Percentiles rank a stretch among this genome's conserved stretches.
These are phyloP conservation scores for Episyrphus balteatus DNA, from an alignment of 1,140 invertebrate genomes.

Conservation along the genomic window DNA sequence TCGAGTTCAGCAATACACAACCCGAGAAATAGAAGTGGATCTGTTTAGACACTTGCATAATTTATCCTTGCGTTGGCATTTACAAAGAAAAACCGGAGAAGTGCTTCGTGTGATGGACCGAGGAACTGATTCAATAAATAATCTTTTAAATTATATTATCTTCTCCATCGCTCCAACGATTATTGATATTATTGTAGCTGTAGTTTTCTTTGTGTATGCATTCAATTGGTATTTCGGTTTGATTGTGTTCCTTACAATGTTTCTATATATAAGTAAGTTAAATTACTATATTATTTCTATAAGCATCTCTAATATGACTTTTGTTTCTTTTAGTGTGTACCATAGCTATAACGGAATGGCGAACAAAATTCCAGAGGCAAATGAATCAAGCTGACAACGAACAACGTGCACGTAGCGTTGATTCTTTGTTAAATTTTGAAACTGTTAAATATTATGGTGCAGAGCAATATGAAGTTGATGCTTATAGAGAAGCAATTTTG, in stretches of 20 bases:
- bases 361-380: constrained; percentile 82
- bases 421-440: constrained; percentile 95
- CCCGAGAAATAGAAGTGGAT: constrained; percentile 76
- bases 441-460: constrained; percentile 96
- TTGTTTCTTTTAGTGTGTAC: constrained; percentile 54
- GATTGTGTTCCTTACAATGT: constrained; percentile 88
- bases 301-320: no score
- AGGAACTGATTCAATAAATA: constrained; percentile 90
- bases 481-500: constrained; percentile 69
- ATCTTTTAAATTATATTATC: constrained; percentile 76
- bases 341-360: constrained; percentile 86
- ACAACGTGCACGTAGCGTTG: constrained; percentile 79
- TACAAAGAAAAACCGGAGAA: constrained; percentile 88
- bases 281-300: neutral
- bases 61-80: constrained; percentile 79
- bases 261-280: constrained; percentile 76
- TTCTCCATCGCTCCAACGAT: constrained; percentile 87
- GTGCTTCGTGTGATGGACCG: constrained; percentile 89
- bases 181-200: constrained; percentile 84
- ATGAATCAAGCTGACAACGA: constrained; percentile 93
- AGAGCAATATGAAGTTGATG: constrained; percentile 78
- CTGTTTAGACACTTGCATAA: constrained; percentile 79
- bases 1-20: constrained; percentile 88
- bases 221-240: constrained; percentile 92
- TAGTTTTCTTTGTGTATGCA: constrained; percentile 73